Percentiles rank a stretch among this genome's conserved stretches.
These are phyloP conservation scores for Gambusia holbrooki DNA, from an alignment of 2,113 vertebrate genomes.

Conservation along the genomic window DNA sequence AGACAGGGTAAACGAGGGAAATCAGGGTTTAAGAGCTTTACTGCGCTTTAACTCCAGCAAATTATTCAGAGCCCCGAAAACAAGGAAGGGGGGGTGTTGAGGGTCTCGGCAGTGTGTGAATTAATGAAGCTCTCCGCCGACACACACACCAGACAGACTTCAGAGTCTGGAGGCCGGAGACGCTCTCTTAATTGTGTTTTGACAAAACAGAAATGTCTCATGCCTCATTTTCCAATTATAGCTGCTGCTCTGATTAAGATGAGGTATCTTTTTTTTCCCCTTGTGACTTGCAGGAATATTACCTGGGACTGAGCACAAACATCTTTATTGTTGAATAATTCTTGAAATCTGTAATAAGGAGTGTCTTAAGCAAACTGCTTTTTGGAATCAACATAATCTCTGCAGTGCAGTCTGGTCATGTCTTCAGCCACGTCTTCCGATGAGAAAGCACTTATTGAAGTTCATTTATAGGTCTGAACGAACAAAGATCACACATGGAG, in stretches of 20 bases:
- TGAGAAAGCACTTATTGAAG: background rate
- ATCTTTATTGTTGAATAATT: background rate
- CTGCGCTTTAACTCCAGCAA: constrained; percentile 61
- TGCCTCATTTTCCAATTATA: constrained; percentile 50
- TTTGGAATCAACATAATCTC: background rate
- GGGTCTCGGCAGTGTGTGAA: constrained; percentile 53
- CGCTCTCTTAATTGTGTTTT: constrained; percentile 56
- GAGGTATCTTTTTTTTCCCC: constrained; percentile 8
- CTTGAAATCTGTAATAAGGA: background rate
- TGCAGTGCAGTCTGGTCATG: background rate
- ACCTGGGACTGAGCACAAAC: background rate
- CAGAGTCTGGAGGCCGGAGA: constrained; percentile 43
- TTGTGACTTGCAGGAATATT: constrained; percentile 17
- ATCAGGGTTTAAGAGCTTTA: constrained; percentile 76
- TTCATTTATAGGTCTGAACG: background rate
- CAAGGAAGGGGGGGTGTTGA: constrained; percentile 40
- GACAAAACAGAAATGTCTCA: constrained; percentile 49
- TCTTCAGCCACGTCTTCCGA: no score
- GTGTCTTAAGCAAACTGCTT: background rate
- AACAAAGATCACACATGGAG: background rate
- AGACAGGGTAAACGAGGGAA: constrained; percentile 59
- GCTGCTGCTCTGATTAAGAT: constrained; percentile 25
- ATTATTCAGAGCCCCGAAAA: constrained; percentile 67
- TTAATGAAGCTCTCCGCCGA: constrained; percentile 55
- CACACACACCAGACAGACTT: constrained; percentile 28